Evolutionary conservation across 2,113 vertebrate species (phyloP).

Genomic region (Thryonomys swinderianus): DNA sequence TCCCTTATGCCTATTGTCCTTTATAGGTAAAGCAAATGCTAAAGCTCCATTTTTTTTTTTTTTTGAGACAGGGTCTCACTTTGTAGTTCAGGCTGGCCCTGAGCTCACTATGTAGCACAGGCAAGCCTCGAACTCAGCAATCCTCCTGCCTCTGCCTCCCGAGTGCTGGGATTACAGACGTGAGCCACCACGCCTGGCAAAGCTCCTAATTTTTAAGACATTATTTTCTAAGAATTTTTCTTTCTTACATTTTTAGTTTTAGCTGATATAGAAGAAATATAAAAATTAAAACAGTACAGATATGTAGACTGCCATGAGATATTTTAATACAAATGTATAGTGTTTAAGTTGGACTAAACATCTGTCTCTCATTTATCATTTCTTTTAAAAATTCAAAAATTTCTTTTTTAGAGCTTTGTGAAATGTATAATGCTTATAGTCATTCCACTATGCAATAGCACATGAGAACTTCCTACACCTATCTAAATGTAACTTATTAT

Average conservation of each 20-base stretch:
- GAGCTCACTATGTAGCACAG: too few relatives aligned
- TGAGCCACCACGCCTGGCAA: too few relatives aligned
- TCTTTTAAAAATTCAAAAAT: background rate
- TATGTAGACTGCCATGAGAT: background rate
- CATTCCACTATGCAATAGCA: background rate
- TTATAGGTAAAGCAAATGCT: background rate
- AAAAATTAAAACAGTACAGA: background rate
- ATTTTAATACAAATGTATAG: background rate
- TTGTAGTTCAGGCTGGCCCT: too few relatives aligned
- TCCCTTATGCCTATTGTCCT: background rate
- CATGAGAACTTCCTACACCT: background rate
- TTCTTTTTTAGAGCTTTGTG: background rate
- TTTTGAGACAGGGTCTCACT: too few relatives aligned
- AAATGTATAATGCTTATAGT: too few relatives aligned
- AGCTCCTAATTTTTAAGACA: conserved; percentile 6
- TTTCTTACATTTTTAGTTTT: background rate
- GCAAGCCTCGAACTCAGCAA: too few relatives aligned
- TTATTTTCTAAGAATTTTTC: background rate
- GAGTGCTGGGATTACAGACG: too few relatives aligned
- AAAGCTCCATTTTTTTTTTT: too few relatives aligned
- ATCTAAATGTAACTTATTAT: background rate
- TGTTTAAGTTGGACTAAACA: background rate
- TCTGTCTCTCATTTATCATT: background rate
- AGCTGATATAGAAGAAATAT: background rate
- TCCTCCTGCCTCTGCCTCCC: too few relatives aligned